Conservation (phyloP, 2,113 vertebrate species). For the Typhlomys cinereus region DNA sequence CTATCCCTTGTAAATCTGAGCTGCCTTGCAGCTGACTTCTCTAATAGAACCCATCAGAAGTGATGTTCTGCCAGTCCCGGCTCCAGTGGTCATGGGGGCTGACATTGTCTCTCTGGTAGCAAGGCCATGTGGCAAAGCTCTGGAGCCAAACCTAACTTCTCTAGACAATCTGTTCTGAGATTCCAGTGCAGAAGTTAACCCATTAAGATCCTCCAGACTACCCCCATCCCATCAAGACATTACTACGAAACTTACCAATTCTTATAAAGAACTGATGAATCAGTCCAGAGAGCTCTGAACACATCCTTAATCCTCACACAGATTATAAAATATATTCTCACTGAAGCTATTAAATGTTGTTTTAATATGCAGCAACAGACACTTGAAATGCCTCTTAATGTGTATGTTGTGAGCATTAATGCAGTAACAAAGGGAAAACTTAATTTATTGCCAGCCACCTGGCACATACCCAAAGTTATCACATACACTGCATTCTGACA, state of each 20-base stretch:
- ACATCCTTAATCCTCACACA: neutral
- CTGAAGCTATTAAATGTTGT: neutral
- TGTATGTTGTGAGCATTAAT: neutral
- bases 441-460: neutral
- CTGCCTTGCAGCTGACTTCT: neutral
- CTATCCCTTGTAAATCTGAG: neutral
- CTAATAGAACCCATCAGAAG: neutral
- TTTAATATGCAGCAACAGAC: neutral
- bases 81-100: neutral
- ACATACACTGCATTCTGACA: neutral
- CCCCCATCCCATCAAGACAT: neutral
- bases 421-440: neutral
- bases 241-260: neutral
- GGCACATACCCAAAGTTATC: neutral
- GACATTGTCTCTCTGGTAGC: neutral
- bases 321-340: neutral
- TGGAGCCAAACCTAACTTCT: neutral
- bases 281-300: no score
- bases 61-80: neutral
- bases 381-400: neutral
- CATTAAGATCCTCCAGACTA: neutral
- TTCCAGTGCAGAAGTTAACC: neutral
- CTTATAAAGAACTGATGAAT: neutral
- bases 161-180: no score
- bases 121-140: neutral